Conservation (phyloP, 2,797 vertebrate species). For the Cirrhinus molitorella region DNA sequence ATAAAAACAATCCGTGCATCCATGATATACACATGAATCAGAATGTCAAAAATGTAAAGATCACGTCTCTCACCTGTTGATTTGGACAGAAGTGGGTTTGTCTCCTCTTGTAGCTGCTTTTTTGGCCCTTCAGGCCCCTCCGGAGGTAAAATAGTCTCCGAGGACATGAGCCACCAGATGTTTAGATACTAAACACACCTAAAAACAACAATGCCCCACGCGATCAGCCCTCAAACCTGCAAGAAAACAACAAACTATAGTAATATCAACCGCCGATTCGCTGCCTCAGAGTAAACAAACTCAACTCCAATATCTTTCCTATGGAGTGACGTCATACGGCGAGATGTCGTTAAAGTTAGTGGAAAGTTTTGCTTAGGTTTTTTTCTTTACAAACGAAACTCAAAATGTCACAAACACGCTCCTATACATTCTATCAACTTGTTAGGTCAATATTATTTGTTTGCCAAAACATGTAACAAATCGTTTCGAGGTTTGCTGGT, state of each 20-base stretch:
- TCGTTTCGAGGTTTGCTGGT: slow-evolving; percentile 13
- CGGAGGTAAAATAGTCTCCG: slow-evolving; percentile 83
- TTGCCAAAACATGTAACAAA: slow-evolving; percentile 1
- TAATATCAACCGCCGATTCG: background rate
- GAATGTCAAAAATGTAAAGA: background rate
- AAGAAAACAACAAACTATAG: background rate
- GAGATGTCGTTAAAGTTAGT: slow-evolving; percentile 68
- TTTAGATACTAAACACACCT: slow-evolving; percentile 61
- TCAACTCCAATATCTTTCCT: background rate
- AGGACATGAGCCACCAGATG: slow-evolving; percentile 94
- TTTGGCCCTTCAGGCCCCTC: slow-evolving; percentile 86
- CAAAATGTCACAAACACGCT: background rate
- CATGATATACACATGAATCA: background rate
- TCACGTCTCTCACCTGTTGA: slow-evolving; percentile 71
- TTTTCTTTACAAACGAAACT: background rate
- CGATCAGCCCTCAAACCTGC: slow-evolving; percentile 72
- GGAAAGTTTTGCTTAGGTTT: slow-evolving; percentile 70
- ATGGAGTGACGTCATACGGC: slow-evolving; percentile 72
- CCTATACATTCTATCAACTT: background rate
- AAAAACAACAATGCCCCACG: slow-evolving; percentile 58
- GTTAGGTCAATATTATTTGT: background rate
- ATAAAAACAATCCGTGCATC: background rate
- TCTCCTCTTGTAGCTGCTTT: slow-evolving; percentile 76
- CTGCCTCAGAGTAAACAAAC: slow-evolving; percentile 28
- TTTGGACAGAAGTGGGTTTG: slow-evolving; percentile 68